Evolutionary conservation across 2,113 vertebrate species (phyloP).

Genomic region (Cheirogaleus medius): DNA sequence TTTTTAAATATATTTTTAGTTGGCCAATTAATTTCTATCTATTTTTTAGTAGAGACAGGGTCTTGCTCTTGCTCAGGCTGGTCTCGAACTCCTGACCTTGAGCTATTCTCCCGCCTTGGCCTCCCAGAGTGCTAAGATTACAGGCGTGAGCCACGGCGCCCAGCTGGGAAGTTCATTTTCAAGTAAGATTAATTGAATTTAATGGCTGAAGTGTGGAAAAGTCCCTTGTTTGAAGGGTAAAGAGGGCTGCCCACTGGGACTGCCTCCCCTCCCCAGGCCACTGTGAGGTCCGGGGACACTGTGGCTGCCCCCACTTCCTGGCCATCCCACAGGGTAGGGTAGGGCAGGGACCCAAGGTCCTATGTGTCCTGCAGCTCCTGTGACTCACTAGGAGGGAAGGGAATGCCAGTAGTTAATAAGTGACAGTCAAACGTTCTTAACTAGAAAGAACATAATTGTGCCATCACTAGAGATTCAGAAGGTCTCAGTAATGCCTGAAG

Average conservation of each 20-base stretch:
- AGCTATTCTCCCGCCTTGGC: no score
- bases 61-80: no score
- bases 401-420: neutral
- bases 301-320: neutral
- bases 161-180: neutral
- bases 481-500: neutral
- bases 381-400: neutral
- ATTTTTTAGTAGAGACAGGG: no score
- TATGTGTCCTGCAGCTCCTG: neutral
- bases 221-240: neutral
- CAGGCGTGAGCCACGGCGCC: no score
- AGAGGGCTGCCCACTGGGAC: neutral
- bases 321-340: fast-evolving
- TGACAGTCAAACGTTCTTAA: fast-evolving
- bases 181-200: neutral
- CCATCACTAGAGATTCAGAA: neutral
- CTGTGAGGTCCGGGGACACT: neutral
- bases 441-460: fast-evolving
- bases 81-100: no score
- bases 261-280: neutral
- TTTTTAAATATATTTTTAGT: no score
- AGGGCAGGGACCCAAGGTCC: no score
- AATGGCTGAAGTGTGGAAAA: no score
- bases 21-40: no score
- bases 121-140: no score